Base-by-base conservation (phyloP, 1,140 invertebrate species). In the Drosophila novamexicana region DNA sequence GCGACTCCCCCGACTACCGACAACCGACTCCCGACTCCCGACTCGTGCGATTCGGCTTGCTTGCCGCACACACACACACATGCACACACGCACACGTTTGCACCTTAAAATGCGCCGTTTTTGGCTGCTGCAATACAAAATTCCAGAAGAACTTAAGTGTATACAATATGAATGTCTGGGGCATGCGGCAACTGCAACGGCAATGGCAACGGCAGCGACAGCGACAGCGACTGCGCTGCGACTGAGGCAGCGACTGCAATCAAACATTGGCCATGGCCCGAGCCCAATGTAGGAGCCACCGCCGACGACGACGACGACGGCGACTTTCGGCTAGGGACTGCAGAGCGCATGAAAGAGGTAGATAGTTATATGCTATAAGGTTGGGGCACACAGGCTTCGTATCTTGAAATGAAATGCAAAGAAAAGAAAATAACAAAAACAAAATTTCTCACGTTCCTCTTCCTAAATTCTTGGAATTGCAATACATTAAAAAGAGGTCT, bases 391-490 rank as follows among this genome's bases (percentile, higher is more conserved):
- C 76, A 83, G 82, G 80, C 77, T 84, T 89, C 84, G 85, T 90
- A 89, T 90, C 81, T 90, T 72, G 75, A 90, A 90, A 90, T 90
- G 85, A 90, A 90, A 90, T 84, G 85, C 85, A 90, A 90, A 90
- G 85, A 90, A 90, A 90, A 90, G 78, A 90, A 90, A 91, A 82
- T 82, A 89, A 91, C 77, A 91, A 91, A 91, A 91, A 91, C 90
- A 90, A 91, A 91, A 90, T 91, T 91, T 91, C 90, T 91, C 90
- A 91, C 90, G 90, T 91, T 91, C 90, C 83, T 91, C 86, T 91
- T 91, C 90, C 90, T 89, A 91, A 91, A 91, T 91, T 91, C 90
- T 91, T 91, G 90, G 90, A 91, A 91, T 91, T 91, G 90, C 90
- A 91, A 91, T 91, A 91, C 90, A 91, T 91, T 91, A 91, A 91